phyloP scores from a whole-genome alignment of 2,797 vertebrate genomes.

The Pangasius sanitwongsei region DNA sequence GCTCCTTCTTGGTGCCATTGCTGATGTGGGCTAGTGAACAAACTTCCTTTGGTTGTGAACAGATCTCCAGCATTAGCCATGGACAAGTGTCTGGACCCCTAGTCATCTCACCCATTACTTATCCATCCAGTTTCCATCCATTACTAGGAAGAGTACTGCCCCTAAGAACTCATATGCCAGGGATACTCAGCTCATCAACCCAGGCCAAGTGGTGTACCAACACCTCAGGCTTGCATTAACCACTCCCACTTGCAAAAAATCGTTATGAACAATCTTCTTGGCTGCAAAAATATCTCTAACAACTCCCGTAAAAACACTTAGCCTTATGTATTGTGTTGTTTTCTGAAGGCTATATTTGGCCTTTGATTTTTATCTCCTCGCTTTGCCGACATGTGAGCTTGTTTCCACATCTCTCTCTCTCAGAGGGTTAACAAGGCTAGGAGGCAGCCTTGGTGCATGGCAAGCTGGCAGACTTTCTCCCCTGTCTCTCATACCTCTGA shows the following conservation, averaged over 20 bases:
- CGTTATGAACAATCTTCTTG: not conserved
- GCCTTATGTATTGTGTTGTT: not conserved
- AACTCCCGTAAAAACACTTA: not conserved
- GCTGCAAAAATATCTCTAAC: not conserved
- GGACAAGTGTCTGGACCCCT: not conserved
- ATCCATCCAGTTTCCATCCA: not conserved
- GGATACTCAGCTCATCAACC: not conserved
- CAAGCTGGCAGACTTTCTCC: slow-evolving; percentile 13
- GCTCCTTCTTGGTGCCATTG: not conserved
- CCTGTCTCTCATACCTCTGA: slow-evolving; percentile 24
- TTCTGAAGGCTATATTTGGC: not conserved
- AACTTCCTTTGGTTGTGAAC: not conserved
- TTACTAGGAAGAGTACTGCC: not conserved
- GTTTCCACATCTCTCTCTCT: not conserved
- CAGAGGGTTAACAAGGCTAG: slow-evolving; percentile 16
- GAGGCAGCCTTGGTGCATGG: slow-evolving; percentile 26
- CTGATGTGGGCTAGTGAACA: not conserved
- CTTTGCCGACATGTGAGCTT: slow-evolving; percentile 2
- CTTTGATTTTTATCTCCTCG: not conserved
- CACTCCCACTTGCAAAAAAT: not conserved
- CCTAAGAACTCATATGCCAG: not conserved
- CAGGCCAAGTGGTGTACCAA: not conserved
- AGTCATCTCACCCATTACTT: not conserved
- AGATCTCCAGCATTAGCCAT: not conserved
- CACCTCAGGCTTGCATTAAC: not conserved